phyloP scores from a whole-genome alignment of 2,113 vertebrate genomes.

The Tympanuchus pallidicinctus region DNA sequence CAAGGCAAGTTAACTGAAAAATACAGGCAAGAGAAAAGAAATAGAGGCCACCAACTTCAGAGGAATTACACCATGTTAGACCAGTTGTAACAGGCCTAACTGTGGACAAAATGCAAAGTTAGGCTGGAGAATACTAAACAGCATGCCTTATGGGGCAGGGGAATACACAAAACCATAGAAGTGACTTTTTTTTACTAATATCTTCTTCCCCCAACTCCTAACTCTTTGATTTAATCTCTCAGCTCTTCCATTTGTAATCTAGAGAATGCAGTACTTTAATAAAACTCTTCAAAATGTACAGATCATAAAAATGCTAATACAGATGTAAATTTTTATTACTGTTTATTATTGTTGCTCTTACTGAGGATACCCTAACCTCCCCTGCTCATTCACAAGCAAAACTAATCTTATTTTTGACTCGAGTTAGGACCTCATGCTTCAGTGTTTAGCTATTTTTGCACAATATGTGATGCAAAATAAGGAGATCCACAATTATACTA shows the following conservation, averaged over 20 bases:
- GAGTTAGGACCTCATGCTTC: background rate
- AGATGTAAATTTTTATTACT: background rate
- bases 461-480: background rate
- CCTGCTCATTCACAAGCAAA: background rate
- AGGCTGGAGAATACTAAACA: background rate
- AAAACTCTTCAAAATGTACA: background rate
- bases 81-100: background rate
- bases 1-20: conserved; percentile 16
- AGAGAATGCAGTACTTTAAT: background rate
- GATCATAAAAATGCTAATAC: background rate
- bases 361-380: background rate
- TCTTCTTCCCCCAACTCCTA: background rate
- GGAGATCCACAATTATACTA: background rate
- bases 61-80: background rate
- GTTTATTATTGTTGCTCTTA: background rate
- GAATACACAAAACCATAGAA: background rate
- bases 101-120: background rate
- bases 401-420: background rate
- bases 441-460: background rate
- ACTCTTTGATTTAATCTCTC: background rate
- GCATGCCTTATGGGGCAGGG: background rate
- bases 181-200: background rate
- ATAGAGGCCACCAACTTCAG: background rate
- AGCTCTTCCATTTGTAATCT: background rate
- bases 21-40: background rate